Evolutionary conservation across 2,888 invertebrate genomes (phyloP).

Genomic region (Lasius fuliginosus): DNA sequence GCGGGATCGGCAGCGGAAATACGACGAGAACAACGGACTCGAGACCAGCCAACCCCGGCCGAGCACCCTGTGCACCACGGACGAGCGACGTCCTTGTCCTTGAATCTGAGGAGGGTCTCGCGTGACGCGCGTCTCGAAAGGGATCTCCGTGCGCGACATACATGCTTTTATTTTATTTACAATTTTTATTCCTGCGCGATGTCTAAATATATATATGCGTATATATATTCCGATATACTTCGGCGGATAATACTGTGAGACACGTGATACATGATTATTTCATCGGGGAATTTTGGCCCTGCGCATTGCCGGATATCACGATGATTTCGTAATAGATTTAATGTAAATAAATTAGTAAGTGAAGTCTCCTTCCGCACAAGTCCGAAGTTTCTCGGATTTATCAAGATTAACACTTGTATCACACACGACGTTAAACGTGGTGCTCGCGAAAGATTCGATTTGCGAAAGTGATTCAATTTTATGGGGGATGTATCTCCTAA

Average conservation of each 20-base stretch:
- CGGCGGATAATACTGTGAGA: neutral
- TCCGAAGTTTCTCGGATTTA: neutral
- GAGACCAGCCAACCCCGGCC: conserved; percentile 34
- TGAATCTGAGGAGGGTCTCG: neutral
- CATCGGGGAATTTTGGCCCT: neutral
- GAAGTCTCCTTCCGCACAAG: neutral
- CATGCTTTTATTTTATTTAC: neutral
- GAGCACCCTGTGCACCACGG: conserved; percentile 57
- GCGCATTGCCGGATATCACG: neutral
- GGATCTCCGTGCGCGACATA: neutral
- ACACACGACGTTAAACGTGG: neutral
- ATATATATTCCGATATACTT: neutral
- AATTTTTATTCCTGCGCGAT: neutral
- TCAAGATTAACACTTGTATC: too few species aligned
- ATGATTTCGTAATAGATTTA: neutral
- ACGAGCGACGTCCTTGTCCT: conserved; percentile 47
- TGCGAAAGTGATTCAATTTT: neutral
- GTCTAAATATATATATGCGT: neutral
- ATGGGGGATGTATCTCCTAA: neutral
- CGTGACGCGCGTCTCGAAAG: too few species aligned
- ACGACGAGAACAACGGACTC: conserved; percentile 41
- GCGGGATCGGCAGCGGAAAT: conserved; percentile 19
- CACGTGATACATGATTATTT: neutral
- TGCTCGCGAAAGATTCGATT: neutral
- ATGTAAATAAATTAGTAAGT: neutral